Conservation (phyloP, 1,140 invertebrate species). For the Brachionus calyciflorus region DNA sequence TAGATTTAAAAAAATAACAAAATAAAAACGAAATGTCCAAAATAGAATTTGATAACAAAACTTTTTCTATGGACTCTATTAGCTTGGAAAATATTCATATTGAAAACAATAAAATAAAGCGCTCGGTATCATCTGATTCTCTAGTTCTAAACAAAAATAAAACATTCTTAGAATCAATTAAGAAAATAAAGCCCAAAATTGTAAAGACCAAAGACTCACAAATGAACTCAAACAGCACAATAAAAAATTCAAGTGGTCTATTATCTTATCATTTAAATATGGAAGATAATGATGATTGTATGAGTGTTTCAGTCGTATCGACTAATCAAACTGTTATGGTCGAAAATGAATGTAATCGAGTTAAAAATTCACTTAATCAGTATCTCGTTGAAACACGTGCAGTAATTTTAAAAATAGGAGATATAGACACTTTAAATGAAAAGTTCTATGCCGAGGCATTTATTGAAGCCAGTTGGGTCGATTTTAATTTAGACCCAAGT, state of each 20-base stretch:
- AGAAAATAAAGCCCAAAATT: slow-evolving; percentile 17
- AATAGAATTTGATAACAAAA: slow-evolving; percentile 1
- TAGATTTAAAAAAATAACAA: neutral
- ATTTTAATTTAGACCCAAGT: neutral
- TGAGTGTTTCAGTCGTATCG: neutral
- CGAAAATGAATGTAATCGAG: neutral
- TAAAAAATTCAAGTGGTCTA: neutral
- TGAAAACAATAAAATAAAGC: neutral
- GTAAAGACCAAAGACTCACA: neutral
- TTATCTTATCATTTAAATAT: neutral
- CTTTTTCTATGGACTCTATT: neutral
- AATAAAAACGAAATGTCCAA: slow-evolving; percentile 14
- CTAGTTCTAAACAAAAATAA: neutral
- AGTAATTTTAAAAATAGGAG: slow-evolving; percentile 48
- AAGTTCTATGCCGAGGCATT: slow-evolving; percentile 48
- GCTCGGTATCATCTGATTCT: neutral
- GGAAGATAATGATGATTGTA: neutral
- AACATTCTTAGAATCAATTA: slow-evolving; percentile 14
- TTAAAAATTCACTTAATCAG: neutral
- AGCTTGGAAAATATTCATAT: neutral
- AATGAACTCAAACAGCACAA: neutral
- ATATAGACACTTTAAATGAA: slow-evolving; percentile 49
- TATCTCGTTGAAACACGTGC: slow-evolving; percentile 12
- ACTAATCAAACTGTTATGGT: neutral
- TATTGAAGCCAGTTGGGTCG: slow-evolving; percentile 47